Conservation (phyloP, 2,113 vertebrate species). For the Malaclemys terrapin region DNA sequence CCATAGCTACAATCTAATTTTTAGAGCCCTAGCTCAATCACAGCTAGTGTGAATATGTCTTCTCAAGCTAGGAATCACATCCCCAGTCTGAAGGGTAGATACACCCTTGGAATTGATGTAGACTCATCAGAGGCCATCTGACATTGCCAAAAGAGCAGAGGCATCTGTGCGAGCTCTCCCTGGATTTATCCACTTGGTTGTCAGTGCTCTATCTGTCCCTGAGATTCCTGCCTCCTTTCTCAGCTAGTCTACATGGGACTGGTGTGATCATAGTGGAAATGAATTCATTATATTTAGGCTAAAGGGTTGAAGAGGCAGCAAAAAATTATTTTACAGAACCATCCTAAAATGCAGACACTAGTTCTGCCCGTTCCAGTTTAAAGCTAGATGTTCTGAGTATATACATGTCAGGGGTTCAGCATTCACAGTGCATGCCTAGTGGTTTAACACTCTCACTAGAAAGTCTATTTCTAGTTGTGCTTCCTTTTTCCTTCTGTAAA, state of each 20-base stretch:
- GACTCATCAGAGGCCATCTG: background rate
- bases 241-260: background rate
- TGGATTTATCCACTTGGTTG: background rate
- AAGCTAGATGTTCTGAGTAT: background rate
- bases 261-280: background rate
- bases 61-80: background rate
- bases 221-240: background rate
- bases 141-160: background rate
- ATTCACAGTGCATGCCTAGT: background rate
- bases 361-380: background rate
- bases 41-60: background rate
- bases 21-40: background rate
- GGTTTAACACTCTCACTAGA: background rate
- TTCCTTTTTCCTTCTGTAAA: background rate
- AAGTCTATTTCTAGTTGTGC: background rate
- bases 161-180: background rate
- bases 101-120: background rate
- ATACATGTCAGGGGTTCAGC: background rate
- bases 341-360: background rate
- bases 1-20: background rate
- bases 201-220: background rate
- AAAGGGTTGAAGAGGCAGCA: background rate
- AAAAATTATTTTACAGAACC: background rate
- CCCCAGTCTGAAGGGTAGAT: background rate
- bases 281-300: background rate